Evolutionary conservation across 2,888 invertebrate genomes (phyloP).

Genomic region (Pogonocherus hispidulus): DNA sequence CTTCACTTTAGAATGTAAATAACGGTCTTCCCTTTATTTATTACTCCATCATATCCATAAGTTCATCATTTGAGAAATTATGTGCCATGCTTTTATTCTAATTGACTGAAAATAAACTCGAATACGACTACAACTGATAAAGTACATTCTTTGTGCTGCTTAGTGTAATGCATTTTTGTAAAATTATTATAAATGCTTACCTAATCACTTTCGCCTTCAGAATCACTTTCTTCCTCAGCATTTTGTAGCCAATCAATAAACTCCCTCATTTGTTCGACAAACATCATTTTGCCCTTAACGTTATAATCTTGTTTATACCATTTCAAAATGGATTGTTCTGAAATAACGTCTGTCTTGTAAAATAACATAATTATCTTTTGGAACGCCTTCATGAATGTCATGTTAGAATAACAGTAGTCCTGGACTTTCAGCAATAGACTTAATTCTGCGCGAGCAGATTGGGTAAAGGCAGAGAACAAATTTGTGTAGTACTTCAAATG

Average conservation of each 20-base stretch:
- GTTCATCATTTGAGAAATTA: no score
- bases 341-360: conserved; percentile 95
- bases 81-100: no score
- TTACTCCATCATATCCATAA: no score
- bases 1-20: no score
- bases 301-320: conserved; percentile 97
- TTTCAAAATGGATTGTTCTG: conserved; percentile 94
- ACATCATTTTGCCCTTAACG: conserved; percentile 96
- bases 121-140: no score
- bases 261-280: conserved; percentile 98
- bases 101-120: no score
- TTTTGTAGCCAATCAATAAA: conserved; percentile 98
- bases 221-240: conserved; percentile 89
- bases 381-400: conserved; percentile 99
- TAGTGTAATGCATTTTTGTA: background rate
- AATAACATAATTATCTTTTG: conserved; percentile 96
- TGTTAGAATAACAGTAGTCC: conserved; percentile 98
- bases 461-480: conserved; percentile 89
- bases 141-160: no score
- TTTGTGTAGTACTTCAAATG: conserved; percentile 90
- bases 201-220: conserved; percentile 69
- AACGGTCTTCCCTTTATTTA: no score
- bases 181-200: conserved; percentile 32
- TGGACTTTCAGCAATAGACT: conserved; percentile 93
- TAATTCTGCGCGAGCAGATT: conserved; percentile 88